These are phyloP conservation scores for Nesidiocoris tenuis DNA, from an alignment of 2,888 invertebrate species.

Conservation along the genomic window DNA sequence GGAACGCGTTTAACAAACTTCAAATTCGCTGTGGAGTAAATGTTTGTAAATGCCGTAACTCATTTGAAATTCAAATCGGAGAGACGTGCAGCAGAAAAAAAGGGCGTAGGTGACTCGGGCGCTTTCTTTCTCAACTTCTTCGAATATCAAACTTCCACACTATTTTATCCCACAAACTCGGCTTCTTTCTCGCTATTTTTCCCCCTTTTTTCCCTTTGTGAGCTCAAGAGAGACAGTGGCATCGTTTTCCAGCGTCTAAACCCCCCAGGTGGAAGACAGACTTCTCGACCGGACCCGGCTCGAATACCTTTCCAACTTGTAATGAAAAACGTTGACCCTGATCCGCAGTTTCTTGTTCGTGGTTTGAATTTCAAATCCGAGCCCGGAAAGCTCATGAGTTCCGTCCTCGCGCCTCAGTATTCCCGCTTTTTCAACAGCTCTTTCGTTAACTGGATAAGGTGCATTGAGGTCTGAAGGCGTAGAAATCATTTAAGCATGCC, in stretches of 20 bases:
- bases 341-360: slow-evolving; percentile 7
- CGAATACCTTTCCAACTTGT: slow-evolving; percentile 17
- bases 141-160: not conserved
- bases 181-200: too few species aligned
- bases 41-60: not conserved
- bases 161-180: not conserved
- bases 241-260: not conserved
- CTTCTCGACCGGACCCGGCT: not conserved
- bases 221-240: not conserved
- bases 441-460: not conserved
- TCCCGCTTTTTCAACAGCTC: not conserved
- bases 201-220: too few species aligned
- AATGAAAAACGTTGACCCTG: slow-evolving; percentile 38
- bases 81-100: not conserved
- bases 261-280: not conserved
- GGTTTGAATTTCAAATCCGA: slow-evolving; percentile 37
- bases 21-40: not conserved
- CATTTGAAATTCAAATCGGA: not conserved
- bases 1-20: not conserved
- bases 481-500: too few species aligned
- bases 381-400: not conserved
- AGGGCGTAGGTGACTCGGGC: not conserved
- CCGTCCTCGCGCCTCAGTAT: not conserved
- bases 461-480: too few species aligned
- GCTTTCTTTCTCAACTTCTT: not conserved